Evolutionary conservation across 2,888 invertebrate genomes (phyloP).

Genomic region (Oasisia sp.): DNA sequence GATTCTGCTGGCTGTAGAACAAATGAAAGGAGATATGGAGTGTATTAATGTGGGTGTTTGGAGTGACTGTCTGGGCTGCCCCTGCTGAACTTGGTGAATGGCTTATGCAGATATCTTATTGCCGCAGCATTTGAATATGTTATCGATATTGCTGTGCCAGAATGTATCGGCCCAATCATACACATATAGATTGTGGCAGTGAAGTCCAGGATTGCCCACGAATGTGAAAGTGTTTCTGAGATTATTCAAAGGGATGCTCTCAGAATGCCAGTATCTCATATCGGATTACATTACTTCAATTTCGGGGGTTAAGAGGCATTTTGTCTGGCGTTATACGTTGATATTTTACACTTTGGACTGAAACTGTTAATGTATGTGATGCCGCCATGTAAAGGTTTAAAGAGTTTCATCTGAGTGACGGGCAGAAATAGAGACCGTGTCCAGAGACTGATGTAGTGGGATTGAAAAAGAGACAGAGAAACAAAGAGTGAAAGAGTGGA

Average conservation of each 20-base stretch:
- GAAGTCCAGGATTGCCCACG: background rate
- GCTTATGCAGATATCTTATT: background rate
- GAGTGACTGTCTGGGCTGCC: background rate
- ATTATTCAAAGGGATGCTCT: background rate
- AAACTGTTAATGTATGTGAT: too few relatives aligned
- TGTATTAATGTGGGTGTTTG: background rate
- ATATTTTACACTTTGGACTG: too few relatives aligned
- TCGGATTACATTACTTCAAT: too few relatives aligned
- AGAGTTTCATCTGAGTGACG: too few relatives aligned
- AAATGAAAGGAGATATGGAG: background rate
- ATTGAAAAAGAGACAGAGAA: background rate
- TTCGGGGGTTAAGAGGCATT: background rate
- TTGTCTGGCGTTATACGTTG: background rate
- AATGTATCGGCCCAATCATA: background rate
- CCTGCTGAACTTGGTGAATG: background rate
- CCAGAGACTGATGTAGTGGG: background rate
- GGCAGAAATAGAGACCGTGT: too few relatives aligned
- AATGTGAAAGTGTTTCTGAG: background rate
- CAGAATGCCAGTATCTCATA: too few relatives aligned
- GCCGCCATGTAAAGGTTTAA: too few relatives aligned
- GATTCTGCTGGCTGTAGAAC: background rate
- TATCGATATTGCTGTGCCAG: background rate
- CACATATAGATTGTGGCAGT: background rate
- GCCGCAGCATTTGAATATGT: background rate
- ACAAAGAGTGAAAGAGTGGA: background rate